Evolutionary conservation across 2,797 vertebrate genomes (phyloP), one percentile per base, ranked within the genome.

Genomic region (Morelia viridis): DNA sequence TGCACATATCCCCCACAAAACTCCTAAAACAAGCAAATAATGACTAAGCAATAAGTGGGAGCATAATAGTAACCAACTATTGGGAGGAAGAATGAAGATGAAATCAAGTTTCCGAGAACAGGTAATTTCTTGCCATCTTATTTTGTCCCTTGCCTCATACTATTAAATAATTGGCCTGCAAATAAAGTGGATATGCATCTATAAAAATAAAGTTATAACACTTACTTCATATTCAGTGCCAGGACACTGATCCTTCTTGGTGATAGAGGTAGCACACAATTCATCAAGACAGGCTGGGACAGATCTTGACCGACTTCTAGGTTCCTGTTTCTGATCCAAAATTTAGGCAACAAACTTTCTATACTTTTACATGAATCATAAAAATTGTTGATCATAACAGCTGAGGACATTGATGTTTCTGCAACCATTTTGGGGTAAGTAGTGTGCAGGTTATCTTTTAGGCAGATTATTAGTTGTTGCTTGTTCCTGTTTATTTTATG

Each of bases 231-330:
- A 94, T 93, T 96, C 94, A 94, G 94, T 85, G 58, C 86, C 80
- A 76, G 26, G 71, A 56, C 24, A 88, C 61, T 90, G 84, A 11
- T 64, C 62, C 50, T 93, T 90, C 0, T 0, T 2, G 41, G 60
- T 35, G 84, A 1, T 76, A 62, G 7, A 10, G 65, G 24, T 80
- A 83, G 22, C 86, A 71, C 0, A 0, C 31, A 35, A 11, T 57
- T 94, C 88, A 93, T 62, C 92, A 0, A 71, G 57, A 2, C 5
- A 50, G 0, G 93, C 24, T 0, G 96, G 97, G 46, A 94, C 91
- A 92, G 96, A 96, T 88, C 87, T 94, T 17, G 95, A 90, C 0
- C 96, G 87, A 62, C 31, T 58, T 96, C 93, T 96, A 53, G 71
- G 28, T 91, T 87, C 90, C 68, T 65, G 83, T 88, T 86, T 92